Evolutionary conservation across 2,888 invertebrate species (phyloP), one percentile per base, ranked within the genome.

Genomic region (Baronia brevicornis): DNA sequence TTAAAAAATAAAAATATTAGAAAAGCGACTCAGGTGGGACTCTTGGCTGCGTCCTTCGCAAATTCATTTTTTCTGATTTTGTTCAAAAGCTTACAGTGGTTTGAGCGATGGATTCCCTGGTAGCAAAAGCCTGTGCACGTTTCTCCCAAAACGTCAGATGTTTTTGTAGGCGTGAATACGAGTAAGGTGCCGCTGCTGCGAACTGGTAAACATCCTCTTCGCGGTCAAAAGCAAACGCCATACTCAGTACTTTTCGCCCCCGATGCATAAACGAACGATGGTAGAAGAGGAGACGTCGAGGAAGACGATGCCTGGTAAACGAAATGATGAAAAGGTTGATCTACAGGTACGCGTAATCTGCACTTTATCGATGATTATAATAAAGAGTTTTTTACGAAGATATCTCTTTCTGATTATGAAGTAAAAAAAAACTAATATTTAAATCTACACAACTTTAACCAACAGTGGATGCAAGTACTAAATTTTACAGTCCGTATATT

Each of bases 191-290:
- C 12, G 93, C 92, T 52, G 98, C 89, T 1, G 96, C 90, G 74
- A 99, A 98, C 65, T 98, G 97, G 63, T 96, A 98, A 1, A 95
- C 89, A 57, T 98, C 97, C 49, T 96, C 96, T 64, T 97, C 97
- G 33, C 90, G 90, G 70, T 98, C 98, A 63, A 99, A 98, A 11
- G 92, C 92, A 67, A 98, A 98, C 0, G 95, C 92, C 63, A 98
- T 92, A 56, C 96, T 97, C 38, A 98, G 86, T 14, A 98, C 92
- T 69, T 96, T 95, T 50, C 97, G 93, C 36, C 94, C 93, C 47
- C 92, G 90, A 71, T 99, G 98, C 38, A 90, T 88, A 5, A 92
- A 84, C 1, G 97, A 98, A 46, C 92, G 90, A 78, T 97, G 96
- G 69, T 96, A 98, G 74, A 95, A 98, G 0, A 97, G 92, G 62